Conservation (phyloP, 2,797 vertebrate species). For the Vireo griseus region DNA sequence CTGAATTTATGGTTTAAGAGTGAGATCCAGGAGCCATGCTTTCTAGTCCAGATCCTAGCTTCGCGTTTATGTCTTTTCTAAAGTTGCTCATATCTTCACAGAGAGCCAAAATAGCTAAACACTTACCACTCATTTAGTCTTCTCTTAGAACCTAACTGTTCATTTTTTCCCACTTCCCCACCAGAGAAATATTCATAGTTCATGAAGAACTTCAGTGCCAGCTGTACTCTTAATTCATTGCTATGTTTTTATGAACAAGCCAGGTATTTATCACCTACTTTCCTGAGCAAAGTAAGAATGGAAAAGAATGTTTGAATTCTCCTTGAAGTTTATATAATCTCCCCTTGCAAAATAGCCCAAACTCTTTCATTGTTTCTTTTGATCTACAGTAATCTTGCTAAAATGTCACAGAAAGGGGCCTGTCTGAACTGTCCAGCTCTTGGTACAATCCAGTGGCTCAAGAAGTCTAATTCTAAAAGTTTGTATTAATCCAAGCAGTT, state of each 20-base stretch:
- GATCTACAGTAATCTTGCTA: neutral
- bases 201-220: neutral
- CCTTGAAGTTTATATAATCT: neutral
- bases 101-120: neutral
- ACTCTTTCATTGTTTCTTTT: neutral
- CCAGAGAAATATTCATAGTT: neutral
- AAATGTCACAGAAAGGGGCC: neutral
- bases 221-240: neutral
- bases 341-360: neutral
- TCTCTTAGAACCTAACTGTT: neutral
- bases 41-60: neutral
- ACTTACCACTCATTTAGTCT: neutral
- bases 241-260: neutral
- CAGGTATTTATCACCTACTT: neutral
- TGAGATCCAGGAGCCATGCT: neutral
- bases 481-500: neutral
- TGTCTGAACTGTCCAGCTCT: neutral
- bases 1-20: neutral
- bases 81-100: neutral
- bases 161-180: neutral
- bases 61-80: neutral
- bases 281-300: neutral
- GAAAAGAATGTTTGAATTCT: neutral
- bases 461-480: neutral
- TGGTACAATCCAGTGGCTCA: neutral